Base-by-base conservation (phyloP, 2,113 vertebrate genomes). In the Cyprinus carpio region DNA sequence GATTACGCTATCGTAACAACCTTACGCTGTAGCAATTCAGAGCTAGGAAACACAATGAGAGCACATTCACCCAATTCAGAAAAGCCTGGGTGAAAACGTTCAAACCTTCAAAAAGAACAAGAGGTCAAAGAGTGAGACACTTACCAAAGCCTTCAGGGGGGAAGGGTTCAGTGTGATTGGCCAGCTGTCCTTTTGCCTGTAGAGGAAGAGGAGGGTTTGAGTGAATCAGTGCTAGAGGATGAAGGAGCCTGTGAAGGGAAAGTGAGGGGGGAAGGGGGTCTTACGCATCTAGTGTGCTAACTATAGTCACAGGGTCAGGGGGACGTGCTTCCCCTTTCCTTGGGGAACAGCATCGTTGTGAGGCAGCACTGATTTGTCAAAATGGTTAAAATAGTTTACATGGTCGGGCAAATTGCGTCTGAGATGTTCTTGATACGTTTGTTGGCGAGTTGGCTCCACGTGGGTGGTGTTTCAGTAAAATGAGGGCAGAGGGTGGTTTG, bases 61-160 rank as follows among this genome's bases (percentile, higher is more conserved):
- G 43, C 43, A 46, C 43, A 46, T 0, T 12, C 43, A 0, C 43
- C 10, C 43, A 46, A 46, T 46, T 46, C 2, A 46, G 10, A 46
- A 11, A 46, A 46, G 10, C 11, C 43, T 12, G 43, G 10, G 43
- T 46, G 43, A 46, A 46, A 46, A 46, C 0, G 2, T 46, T 46
- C 43, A 46, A 46, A 46, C 43, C 43, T 46, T 12, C 11, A 46
- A n/a, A n/a, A n/a, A 46, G 11, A 46, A 46, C 43, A 46, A 46
- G 43, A 12, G 43, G 43, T 12, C 43, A 46, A 12, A 46, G 43
- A 46, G 43, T 12, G 23, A 43, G 15, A 85, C n/a, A 85, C 97
- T 97, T 91, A 99, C 98, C 97, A 92, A 96, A 96, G 91, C 97
- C 97, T 91, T 99, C 98, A 81, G 94, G 95, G 90, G 96, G 97